Evolutionary conservation across 2,113 vertebrate genomes (phyloP).

Genomic region (Uria aalge): DNA sequence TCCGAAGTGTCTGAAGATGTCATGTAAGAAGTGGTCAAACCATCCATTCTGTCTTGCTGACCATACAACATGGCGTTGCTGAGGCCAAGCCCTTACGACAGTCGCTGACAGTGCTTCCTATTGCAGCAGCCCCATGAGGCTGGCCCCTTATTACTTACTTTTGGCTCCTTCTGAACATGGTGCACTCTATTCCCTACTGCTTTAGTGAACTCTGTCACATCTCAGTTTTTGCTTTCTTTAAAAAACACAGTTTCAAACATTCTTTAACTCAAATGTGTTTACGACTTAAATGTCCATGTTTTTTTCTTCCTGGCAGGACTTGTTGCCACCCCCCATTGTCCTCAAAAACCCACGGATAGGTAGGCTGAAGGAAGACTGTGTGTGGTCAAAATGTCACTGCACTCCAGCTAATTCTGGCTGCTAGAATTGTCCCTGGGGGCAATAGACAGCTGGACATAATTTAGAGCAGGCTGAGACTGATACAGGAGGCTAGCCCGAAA

Average conservation of each 20-base stretch:
- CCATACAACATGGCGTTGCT: background rate
- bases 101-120: background rate
- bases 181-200: background rate
- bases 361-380: conserved; percentile 2
- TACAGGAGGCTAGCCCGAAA: background rate
- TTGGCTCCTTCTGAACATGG: background rate
- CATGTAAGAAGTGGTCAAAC: background rate
- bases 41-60: background rate
- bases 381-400: conserved; percentile 58
- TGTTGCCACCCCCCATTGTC: background rate
- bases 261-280: background rate
- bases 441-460: conserved; percentile 53
- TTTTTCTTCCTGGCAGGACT: background rate
- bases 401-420: conserved; percentile 43
- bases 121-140: background rate
- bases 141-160: background rate
- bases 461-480: conserved; percentile 47
- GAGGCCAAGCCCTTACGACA: background rate
- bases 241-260: background rate
- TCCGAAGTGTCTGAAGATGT: background rate
- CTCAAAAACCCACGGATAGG: conserved; percentile 32
- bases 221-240: background rate
- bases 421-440: conserved; percentile 30
- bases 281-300: background rate
- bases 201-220: background rate